A percentile compares a stretch with the other conserved stretches of the same genome.
phyloP scores from a whole-genome alignment of 1,140 invertebrate species.

The Trigoniulus corallinus region DNA sequence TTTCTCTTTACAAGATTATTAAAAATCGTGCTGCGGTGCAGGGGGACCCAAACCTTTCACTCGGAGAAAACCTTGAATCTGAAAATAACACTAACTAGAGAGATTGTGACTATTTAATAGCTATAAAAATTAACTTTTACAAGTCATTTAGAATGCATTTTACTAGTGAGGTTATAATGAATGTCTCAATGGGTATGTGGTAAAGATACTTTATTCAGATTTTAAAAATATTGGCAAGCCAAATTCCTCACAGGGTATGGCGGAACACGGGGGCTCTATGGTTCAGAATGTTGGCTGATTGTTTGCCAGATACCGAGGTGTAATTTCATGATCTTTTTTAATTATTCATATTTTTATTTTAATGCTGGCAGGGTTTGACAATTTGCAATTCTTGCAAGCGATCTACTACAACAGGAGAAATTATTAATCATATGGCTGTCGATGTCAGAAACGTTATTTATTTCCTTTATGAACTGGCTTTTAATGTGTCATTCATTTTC shows the following conservation, averaged over 20 bases:
- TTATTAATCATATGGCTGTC: conserved; percentile 15
- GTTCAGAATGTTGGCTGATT: not conserved
- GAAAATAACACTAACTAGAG: no score
- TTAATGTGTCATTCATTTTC: conserved; percentile 7
- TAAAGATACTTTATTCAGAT: not conserved
- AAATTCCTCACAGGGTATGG: not conserved
- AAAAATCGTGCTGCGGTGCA: no score
- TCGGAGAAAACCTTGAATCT: no score
- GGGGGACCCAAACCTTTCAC: no score
- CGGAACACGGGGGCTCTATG: no score
- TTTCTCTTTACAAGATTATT: no score
- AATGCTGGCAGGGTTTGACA: not conserved
- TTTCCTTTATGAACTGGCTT: conserved; percentile 3
- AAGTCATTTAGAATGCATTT: no score
- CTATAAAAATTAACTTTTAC: no score
- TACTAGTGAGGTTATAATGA: no score
- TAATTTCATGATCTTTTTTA: not conserved
- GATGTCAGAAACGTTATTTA: conserved; percentile 12
- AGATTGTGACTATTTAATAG: no score
- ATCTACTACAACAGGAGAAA: conserved; percentile 11
- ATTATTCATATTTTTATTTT: not conserved
- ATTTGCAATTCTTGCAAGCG: conserved; percentile 4
- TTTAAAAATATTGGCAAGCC: not conserved
- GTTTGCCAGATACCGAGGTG: not conserved
- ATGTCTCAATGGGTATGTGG: not conserved